Conservation (phyloP, 2,113 vertebrate genomes). For the Felis chaus region DNA sequence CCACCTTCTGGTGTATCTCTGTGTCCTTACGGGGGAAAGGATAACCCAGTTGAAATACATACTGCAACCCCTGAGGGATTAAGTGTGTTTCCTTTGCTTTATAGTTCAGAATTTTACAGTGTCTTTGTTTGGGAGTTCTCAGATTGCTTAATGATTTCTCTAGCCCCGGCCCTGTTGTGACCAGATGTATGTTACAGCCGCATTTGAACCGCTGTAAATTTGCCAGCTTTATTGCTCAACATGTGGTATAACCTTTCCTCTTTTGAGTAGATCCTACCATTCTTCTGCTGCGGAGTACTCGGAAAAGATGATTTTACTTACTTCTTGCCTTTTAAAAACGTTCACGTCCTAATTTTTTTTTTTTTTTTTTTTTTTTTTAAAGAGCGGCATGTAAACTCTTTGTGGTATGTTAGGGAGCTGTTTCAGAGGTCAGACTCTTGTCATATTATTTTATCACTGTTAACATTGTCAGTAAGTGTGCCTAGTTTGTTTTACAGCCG, state of each 20-base stretch:
- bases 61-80: constrained; percentile 85
- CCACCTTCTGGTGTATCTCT: constrained; percentile 76
- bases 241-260: constrained; percentile 32
- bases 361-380: neutral
- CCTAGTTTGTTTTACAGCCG: constrained; percentile 23
- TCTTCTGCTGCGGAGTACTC: constrained; percentile 67
- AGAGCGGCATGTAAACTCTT: neutral
- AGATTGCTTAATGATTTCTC: constrained; percentile 87
- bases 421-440: neutral
- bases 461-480: neutral
- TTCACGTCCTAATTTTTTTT: constrained; percentile 36
- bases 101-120: constrained; percentile 85
- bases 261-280: constrained; percentile 58
- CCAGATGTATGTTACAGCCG: constrained; percentile 78
- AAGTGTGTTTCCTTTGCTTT: constrained; percentile 88
- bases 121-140: constrained; percentile 87
- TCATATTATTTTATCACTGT: constrained; percentile 11
- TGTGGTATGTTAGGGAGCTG: neutral
- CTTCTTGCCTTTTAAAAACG: constrained; percentile 42
- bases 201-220: neutral
- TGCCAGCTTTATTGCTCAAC: constrained; percentile 41
- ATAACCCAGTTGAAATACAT: constrained; percentile 85
- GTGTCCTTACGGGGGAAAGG: constrained; percentile 78
- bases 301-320: constrained; percentile 42
- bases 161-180: neutral